Base-by-base conservation (phyloP, 2,797 vertebrate genomes). In the Eulemur coronatus region DNA sequence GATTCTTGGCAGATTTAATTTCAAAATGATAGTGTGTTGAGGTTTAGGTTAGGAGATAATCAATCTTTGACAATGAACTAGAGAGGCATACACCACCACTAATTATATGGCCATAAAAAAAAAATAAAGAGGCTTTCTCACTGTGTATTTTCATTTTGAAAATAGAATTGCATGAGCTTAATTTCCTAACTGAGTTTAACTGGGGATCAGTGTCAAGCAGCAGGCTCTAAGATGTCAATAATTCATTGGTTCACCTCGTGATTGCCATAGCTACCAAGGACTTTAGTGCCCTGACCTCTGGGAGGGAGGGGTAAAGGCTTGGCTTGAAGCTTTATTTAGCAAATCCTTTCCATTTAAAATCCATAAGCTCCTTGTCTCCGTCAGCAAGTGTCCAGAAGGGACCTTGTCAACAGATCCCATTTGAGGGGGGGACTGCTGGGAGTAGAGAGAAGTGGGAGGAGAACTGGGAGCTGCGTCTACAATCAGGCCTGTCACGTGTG, bases 241-340 rank as follows among this genome's bases (percentile, higher is more conserved):
- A 9, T 59, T 94, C 89, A 13, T 91, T 0, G 33, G 57, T 89
- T 35, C 48, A 89, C 84, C 85, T 43, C 94, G 33, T 67, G 85
- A 84, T 97, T 92, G 91, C 95, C 24, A 30, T 5, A 98, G 95
- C 82, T 63, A 97, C 96, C 2, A n/a, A 28, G 18, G 95, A 92
- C 98, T 98, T 98, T 96, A 95, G 87, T 14, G 0, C 76, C 92
- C 92, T 94, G 93, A 2, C 91, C 88, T 97, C 97, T 84, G 9
- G 57, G 81, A 93, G 12, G 92, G 73, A 3, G 22, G 84, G 98
- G 98, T 97, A 86, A 97, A 97, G 97, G 95, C 96, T 96, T 97
- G 80, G 98, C 98, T 98, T 97, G 98, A 98, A 97, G 98, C 98
- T 99, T 99, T 98, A 98, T 99, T 98, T 99, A 99, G 99, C 97